Base-by-base conservation (phyloP, 2,888 invertebrate genomes). In the Noctua comes region DNA sequence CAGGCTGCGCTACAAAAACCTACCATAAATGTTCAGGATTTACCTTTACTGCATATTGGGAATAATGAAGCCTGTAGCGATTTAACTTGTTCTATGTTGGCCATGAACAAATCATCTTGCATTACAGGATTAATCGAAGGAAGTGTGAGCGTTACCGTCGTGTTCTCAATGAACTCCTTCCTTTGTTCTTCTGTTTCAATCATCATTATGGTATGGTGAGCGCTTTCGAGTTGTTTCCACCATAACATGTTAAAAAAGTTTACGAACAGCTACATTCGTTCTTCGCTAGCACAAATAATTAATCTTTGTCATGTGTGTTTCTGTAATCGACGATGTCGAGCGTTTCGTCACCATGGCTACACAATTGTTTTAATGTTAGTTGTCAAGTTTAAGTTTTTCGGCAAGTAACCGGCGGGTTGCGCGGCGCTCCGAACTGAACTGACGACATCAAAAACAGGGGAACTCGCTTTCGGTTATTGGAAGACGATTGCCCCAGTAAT, bases 1-100 rank as follows among this genome's bases (percentile, higher is more conserved):
- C 5, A 31, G 21, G 46, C 3, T 64, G n/a, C 21, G 13, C 27
- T 57, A 51, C 54, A 16, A 69, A 70, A 62, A 75, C 71, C 48
- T 81, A 71, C 24, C 48, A 62, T 70, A 77, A 82, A 71, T 77
- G n/a, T 54, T 77, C 36, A 64, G 68, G 57, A 80, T 88, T 93
- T 96, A 97, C 97, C 97, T 97, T 95, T 97, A 86, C 93, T 95
- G 89, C 95, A 97, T 90, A 97, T 96, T 70, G 98, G 98, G 93
- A 98, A 98, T 78, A 98, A 94, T 73, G 97, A 96, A 70, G 98
- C 97, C 93, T 98, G 98, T 80, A 98, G 96, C 79, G 97, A 97
- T 93, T 97, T 97, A 62, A 98, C 98, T 93, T 96, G 97, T 87
- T 97, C 95, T 92, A 96, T 87, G 91, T 95, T 95, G 57, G 96